Base-by-base conservation (phyloP, 35 echinoderm and acorn worm genomes). In the Stichopus chloronotus region DNA sequence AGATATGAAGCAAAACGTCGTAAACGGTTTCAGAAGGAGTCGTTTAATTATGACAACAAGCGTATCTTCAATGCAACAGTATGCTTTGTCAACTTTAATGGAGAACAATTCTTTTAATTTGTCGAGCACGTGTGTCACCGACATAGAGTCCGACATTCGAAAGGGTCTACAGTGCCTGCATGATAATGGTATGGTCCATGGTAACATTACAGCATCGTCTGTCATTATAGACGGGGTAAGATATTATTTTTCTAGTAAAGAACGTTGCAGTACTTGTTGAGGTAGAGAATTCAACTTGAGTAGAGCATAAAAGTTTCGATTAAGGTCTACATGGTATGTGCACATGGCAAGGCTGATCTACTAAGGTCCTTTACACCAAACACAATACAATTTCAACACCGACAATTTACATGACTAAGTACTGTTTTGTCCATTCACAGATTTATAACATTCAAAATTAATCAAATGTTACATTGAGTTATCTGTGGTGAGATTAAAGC, bases 141-240 rank as follows among this genome's bases (percentile, higher is more conserved):
- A 83, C 80, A 55, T 83, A 8, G 55, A 83, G 17, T 10, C 25
- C 3, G 43, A 83, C 53, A 19, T 83, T 17, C 52, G 9, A 16
- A 55, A 83, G 55, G 80, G 80, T 83, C 43, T 83, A 5, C 52
- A 16, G 11, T 83, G 52, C 55, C 55, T 83, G 17, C 80, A 83
- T 14, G 80, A 83, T 55, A 83, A 83, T 7, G 5, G 17, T 13
- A 83, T 56, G 9, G 55, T 83, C 19, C 80, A 83, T 16, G 80
- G 80, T 8, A 52, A 56, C 12, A 83, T 83, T 11, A 53, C 80
- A 83, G 4, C 80, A 5, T 19, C 19, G 4, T 83, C 52, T 55
- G 52, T 83, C 4, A 56, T 83, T 11, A 83, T 83, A 55, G 80
- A 55, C 13, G 80, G 55, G 80, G 80, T 92, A 52, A 92, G 77